Evolutionary conservation across 2,888 invertebrate species (phyloP), one percentile per base, ranked within the genome.

Genomic region (Spisula solida): DNA sequence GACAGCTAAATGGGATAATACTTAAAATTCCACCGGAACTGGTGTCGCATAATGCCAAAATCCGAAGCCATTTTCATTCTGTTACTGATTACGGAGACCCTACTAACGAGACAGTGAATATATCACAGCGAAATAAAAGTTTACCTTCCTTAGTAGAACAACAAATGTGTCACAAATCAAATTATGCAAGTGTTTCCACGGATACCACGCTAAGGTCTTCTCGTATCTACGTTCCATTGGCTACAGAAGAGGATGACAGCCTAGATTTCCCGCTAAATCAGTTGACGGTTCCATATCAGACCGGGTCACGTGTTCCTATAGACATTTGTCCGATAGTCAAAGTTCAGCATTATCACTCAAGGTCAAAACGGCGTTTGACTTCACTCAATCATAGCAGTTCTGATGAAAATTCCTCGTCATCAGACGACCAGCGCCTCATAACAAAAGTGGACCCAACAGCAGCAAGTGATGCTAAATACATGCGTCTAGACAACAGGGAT

Each of bases 261-360:
- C 60, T 85, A 48, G 90, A 86, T 79, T 51, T 79, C 29, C 80
- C 81, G 81, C 86, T 87, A n/a, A 79, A 83, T 29, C 88, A 84
- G 51, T 85, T 88, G 25, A 75, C 87, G 12, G 87, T 90, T 29
- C 75, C 88, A 51, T 87, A 90, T 82, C 87, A 88, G 47, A 85
- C 90, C 1, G 90, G 92, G 20, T 86, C 91, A 55, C 87, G 80
- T 47, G 88, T 90, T 78, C 92, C 92, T 48, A 55, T 92, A 20
- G 92, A 92, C 81, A 90, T 92, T 31, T 92, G 92, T 84, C 92
- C 92, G 18, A 91, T 92, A 25, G 90, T 92, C 18, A 91, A 88
- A 81, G 90, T 92, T 60, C 92, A 90, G 91, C 92, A 92, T 91
- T 91, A 89, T 85, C 90, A 92, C 66, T 87, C 90, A 34, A 85